These are phyloP conservation scores for Petrosia ficiformis DNA, from an alignment of 37 sponge, comb jelly and placozoan genomes.

Conservation along the genomic window DNA sequence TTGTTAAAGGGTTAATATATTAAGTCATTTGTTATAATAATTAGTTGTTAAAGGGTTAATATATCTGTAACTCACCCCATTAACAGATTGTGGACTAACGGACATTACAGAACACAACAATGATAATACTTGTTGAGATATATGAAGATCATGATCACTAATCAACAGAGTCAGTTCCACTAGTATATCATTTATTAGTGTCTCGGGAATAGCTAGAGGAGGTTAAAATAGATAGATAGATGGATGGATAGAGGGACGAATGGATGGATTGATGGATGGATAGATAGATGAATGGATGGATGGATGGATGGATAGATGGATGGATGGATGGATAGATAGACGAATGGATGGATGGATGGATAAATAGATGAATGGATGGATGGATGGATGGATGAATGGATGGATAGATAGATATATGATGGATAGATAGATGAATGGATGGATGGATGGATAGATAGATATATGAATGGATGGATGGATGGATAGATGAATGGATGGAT, in stretches of 20 bases:
- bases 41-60: too few relatives aligned
- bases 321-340: background rate
- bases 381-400: background rate
- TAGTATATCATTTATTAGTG: constrained; percentile 58
- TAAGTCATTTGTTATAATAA: too few relatives aligned
- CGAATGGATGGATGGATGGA: background rate
- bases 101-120: constrained; percentile 61
- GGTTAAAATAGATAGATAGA: background rate
- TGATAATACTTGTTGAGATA: constrained; percentile 86
- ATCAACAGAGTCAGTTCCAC: constrained; percentile 88
- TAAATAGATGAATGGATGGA: background rate
- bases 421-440: background rate
- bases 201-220: constrained; percentile 20
- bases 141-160: constrained; percentile 89
- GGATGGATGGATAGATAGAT: background rate
- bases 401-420: background rate
- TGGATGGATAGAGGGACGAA: background rate
- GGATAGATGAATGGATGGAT: background rate
- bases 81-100: constrained; percentile 51
- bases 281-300: background rate
- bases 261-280: too few relatives aligned
- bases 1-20: too few relatives aligned
- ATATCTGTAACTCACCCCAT: constrained; percentile 23
- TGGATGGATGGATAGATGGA: background rate
- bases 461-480: background rate